Evolutionary conservation across 2,797 vertebrate genomes (phyloP).

Genomic region (Sebastes taczanowskii): DNA sequence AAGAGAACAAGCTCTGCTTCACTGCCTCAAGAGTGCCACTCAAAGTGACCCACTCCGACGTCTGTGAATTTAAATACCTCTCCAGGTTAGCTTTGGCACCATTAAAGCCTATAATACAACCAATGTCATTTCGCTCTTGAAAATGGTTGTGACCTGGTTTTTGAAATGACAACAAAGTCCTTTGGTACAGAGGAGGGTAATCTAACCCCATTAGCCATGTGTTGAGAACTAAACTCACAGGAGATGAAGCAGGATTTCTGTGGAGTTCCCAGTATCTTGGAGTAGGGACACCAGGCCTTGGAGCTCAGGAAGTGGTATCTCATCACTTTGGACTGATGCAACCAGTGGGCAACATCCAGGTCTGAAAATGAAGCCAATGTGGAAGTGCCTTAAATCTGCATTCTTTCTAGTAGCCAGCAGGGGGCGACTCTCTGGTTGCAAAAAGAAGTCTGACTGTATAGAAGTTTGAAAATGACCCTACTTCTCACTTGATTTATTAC

Average conservation of each 20-base stretch:
- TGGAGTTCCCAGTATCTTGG: not conserved
- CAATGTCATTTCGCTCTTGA: constrained; percentile 9
- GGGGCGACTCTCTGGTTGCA: too few species aligned
- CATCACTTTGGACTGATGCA: not conserved
- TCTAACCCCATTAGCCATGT: not conserved
- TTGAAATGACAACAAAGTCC: constrained; percentile 31
- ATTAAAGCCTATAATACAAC: constrained; percentile 1
- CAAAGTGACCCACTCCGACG: not conserved
- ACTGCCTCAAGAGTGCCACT: not conserved
- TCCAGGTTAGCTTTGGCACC: constrained; percentile 1
- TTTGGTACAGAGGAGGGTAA: not conserved
- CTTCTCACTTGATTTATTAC: too few species aligned
- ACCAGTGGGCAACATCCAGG: not conserved
- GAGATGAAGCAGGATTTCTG: not conserved
- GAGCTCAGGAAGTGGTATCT: not conserved
- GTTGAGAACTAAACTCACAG: not conserved
- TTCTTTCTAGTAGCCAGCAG: too few species aligned
- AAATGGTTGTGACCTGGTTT: constrained; percentile 21
- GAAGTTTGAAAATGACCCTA: too few species aligned
- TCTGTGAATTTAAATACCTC: constrained; percentile 22
- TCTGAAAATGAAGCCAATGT: too few species aligned
- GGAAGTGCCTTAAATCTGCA: too few species aligned
- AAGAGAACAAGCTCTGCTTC: not conserved
- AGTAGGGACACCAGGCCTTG: not conserved
- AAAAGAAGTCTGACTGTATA: too few species aligned